Conservation (phyloP, 2,797 vertebrate genomes). For the Mus minutoides region DNA sequence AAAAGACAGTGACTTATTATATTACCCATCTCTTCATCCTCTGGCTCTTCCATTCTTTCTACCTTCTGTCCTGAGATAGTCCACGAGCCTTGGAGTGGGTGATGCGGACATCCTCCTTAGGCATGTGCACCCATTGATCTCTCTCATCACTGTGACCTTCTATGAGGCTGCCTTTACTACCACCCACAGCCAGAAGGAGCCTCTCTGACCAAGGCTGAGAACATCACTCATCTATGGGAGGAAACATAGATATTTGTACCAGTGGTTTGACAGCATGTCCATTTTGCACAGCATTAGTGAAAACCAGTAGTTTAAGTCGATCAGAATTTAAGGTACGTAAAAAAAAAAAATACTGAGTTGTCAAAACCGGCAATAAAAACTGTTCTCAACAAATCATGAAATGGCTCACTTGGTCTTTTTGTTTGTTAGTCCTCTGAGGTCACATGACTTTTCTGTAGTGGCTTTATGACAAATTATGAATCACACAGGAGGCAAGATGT, state of each 20-base stretch:
- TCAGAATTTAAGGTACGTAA: slow-evolving; percentile 20
- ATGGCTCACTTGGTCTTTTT: background rate
- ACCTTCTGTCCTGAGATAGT: background rate
- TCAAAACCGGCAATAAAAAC: background rate
- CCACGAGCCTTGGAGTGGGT: background rate
- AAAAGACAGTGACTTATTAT: no score
- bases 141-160: background rate
- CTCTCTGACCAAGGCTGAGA: background rate
- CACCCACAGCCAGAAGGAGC: background rate
- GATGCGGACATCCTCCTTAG: background rate
- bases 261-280: background rate
- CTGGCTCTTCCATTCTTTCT: background rate
- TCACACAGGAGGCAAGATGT: background rate
- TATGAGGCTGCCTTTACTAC: background rate
- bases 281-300: background rate
- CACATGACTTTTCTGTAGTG: background rate
- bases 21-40: no score
- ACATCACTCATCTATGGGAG: background rate
- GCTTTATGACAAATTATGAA: background rate
- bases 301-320: slow-evolving; percentile 10
- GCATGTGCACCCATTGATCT: background rate
- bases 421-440: background rate
- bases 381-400: slow-evolving; percentile 10
- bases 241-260: background rate
- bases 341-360: background rate